phyloP scores from a whole-genome alignment of 2,888 invertebrate species.

The Oscheius sp. region DNA sequence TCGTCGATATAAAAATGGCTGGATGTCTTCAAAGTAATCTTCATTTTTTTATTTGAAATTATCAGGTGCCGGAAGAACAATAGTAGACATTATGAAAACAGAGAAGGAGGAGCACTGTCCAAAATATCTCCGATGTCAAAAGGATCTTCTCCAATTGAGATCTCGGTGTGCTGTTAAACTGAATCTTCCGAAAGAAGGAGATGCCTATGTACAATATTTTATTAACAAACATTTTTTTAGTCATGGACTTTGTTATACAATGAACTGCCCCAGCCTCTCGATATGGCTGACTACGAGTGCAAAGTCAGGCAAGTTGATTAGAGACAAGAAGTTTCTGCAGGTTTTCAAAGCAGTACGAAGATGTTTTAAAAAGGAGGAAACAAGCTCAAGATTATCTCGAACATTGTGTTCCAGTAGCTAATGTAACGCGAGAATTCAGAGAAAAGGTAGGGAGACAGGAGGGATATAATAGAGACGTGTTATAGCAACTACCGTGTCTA shows the following conservation, averaged over 20 bases:
- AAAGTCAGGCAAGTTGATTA: not conserved
- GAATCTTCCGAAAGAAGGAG: constrained; percentile 28
- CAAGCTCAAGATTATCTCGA: constrained; percentile 46
- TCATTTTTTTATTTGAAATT: not conserved
- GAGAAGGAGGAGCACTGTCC: constrained; percentile 33
- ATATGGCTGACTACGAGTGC: constrained; percentile 25
- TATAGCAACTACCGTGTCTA: constrained; percentile 28
- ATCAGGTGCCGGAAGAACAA: not conserved
- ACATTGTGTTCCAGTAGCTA: constrained; percentile 47
- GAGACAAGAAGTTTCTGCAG: not conserved
- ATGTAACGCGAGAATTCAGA: constrained; percentile 46
- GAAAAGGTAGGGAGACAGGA: constrained; percentile 30
- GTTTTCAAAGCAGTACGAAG: constrained; percentile 31
- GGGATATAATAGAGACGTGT: not conserved
- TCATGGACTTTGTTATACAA: constrained; percentile 25
- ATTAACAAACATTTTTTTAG: constrained; percentile 6
- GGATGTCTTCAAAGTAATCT: constrained; percentile 31
- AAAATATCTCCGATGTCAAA: constrained; percentile 45
- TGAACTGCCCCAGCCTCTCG: constrained; percentile 15
- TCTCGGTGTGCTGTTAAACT: constrained; percentile 22
- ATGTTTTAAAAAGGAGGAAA: constrained; percentile 35
- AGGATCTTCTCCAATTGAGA: constrained; percentile 37
- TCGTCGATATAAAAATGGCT: constrained; percentile 46
- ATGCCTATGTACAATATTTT: constrained; percentile 22
- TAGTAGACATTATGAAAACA: not conserved